Evolutionary conservation across 2,888 invertebrate species (phyloP).

Genomic region (Octodonta nipae): DNA sequence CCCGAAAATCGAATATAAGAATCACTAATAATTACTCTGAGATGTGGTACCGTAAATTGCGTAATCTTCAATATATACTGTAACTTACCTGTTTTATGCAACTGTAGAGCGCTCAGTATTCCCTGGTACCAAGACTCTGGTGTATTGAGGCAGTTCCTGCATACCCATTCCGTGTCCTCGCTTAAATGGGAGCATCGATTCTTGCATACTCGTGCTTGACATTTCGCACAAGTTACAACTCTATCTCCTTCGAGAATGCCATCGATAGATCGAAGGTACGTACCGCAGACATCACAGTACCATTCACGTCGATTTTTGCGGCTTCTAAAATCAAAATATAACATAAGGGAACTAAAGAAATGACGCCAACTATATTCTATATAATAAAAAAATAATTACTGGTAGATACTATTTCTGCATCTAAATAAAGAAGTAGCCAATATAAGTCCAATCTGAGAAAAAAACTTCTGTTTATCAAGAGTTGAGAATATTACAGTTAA

Average conservation of each 20-base stretch:
- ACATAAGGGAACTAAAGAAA: neutral
- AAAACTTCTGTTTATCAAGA: too few species aligned
- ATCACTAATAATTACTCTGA: too few species aligned
- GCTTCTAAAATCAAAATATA: conserved; percentile 7
- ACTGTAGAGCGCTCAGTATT: conserved; percentile 22
- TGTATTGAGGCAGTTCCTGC: conserved; percentile 25
- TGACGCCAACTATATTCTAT: too few species aligned
- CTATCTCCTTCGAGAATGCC: conserved; percentile 25
- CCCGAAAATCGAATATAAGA: too few species aligned
- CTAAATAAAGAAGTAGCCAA: too few species aligned
- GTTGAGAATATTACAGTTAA: too few species aligned
- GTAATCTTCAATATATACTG: too few species aligned
- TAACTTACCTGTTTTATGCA: neutral
- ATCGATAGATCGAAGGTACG: conserved; percentile 25
- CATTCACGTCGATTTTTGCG: conserved; percentile 19
- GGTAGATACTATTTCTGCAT: too few species aligned
- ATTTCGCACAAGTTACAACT: conserved; percentile 28
- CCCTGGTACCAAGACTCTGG: conserved; percentile 29
- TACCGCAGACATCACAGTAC: conserved; percentile 31
- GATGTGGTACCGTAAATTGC: too few species aligned
- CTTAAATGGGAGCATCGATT: conserved; percentile 24
- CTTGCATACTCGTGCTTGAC: conserved; percentile 27
- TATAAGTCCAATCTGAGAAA: too few species aligned
- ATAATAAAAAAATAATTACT: too few species aligned
- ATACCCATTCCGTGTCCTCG: conserved; percentile 24